Evolutionary conservation across 2,113 vertebrate species (phyloP), one percentile per base, ranked within the genome.

Genomic region (Nerophis lumbriciformis): DNA sequence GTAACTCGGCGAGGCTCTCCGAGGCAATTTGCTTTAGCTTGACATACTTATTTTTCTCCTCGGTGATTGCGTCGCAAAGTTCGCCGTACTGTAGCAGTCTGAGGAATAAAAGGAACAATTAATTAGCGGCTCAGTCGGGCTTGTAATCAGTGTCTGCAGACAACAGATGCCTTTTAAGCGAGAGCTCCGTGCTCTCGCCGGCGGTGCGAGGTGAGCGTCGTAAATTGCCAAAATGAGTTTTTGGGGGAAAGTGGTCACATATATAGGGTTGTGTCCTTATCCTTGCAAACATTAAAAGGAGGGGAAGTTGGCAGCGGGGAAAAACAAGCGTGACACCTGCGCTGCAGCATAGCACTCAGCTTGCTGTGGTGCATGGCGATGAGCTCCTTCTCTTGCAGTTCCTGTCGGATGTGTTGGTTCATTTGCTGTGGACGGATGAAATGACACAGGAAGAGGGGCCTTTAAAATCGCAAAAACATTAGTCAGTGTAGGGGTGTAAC

Each of bases 31-130:
- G 78, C 73, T 93, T 89, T 61, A 96, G 84, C 19, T 86, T 85
- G n/a, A 93, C 79, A 64, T 88, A 92, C 79, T 94, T 98, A 12
- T 92, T 92, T 77, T 88, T 93, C 88, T 98, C 94, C 14, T 68
- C 88, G 67, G 85, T 84, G 44, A 95, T 57, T 56, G 87, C 59
- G 28, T 93, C 80, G 57, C 87, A 91, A 15, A 95, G 69, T 54
- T 87, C 89, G 56, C 83, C 74, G 76, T 89, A 91, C 55, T 88
- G 82, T 68, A 66, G 82, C 61, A 95, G 80, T 81, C 96, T 98
- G 76, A 76, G 67, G 68, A 36, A 36, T 8, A 63, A 44, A 51
- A 28, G 14, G 65, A 51, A 45, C 53, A 9, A 57, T 14, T 13
- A 28, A 65, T 68, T 15, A 76, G n/a, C 4, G 15, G 11, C 55